A percentile compares a stretch with the other conserved stretches of the same genome.
Evolutionary conservation across 2,888 invertebrate species (phyloP).

Genomic region (Drepanosiphum platanoidis): DNA sequence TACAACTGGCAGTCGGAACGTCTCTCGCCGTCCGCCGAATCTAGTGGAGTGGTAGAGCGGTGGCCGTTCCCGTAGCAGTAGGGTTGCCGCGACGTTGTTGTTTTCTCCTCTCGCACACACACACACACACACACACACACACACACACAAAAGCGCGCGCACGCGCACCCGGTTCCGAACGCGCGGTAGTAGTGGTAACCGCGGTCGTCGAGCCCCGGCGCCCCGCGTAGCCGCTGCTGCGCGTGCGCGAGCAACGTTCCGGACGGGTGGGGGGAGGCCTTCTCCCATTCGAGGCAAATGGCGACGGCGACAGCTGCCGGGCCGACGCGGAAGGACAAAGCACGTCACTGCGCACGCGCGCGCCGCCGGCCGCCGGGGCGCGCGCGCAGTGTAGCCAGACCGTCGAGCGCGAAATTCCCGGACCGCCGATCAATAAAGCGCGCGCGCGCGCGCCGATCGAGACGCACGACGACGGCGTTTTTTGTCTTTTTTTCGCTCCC

Average conservation of each 20-base stretch:
- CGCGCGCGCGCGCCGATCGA: background rate
- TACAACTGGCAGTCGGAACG: background rate
- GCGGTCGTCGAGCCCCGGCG: background rate
- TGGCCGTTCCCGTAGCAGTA: background rate
- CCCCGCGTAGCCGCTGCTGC: background rate
- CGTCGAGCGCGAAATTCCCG: background rate
- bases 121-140: background rate
- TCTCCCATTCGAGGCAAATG: too few species aligned
- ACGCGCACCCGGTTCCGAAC: background rate
- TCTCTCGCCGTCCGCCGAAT: background rate
- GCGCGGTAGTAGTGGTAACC: background rate
- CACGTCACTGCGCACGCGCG: background rate
- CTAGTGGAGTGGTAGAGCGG: background rate
- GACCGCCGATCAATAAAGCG: background rate
- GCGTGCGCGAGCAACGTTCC: background rate
- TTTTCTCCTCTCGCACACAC: background rate
- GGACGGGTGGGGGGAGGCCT: too few species aligned
- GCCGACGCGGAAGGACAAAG: background rate
- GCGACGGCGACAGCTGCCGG: too few species aligned
- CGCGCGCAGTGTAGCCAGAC: slow-evolving; percentile 19
- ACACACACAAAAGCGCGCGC: background rate
- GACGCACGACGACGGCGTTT: too few species aligned
- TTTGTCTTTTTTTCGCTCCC: too few species aligned
- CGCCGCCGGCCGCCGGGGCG: background rate
- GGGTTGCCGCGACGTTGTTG: background rate